Conservation (phyloP, 2,113 vertebrate species). For the Atractosteus spatula region DNA sequence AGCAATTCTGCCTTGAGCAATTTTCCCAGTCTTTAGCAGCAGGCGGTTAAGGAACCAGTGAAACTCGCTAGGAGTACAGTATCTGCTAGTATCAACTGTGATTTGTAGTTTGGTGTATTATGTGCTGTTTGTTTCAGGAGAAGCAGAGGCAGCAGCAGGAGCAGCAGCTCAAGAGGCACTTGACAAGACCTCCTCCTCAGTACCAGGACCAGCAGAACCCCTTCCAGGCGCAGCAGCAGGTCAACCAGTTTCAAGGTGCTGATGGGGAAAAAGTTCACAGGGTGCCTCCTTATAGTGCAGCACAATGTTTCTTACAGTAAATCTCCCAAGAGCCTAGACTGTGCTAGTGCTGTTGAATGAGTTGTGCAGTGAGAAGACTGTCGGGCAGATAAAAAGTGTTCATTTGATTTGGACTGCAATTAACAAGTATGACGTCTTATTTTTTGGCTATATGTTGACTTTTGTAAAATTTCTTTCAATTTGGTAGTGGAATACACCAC, state of each 20-base stretch:
- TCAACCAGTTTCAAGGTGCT: slow-evolving; percentile 83
- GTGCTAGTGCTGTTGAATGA: too few relatives aligned
- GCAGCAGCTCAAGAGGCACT: slow-evolving; percentile 88
- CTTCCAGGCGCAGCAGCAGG: slow-evolving; percentile 73
- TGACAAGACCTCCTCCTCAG: slow-evolving; percentile 90
- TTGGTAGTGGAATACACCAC: too few relatives aligned
- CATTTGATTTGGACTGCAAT: too few relatives aligned
- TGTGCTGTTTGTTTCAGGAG: slow-evolving; percentile 62
- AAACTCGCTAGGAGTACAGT: background rate
- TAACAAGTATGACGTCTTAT: too few relatives aligned
- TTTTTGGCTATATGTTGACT: too few relatives aligned
- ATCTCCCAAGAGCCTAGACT: too few relatives aligned
- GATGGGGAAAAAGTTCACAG: too few relatives aligned
- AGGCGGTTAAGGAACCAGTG: background rate
- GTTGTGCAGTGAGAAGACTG: too few relatives aligned
- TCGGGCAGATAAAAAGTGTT: too few relatives aligned
- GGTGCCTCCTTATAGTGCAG: too few relatives aligned
- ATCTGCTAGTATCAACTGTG: background rate
- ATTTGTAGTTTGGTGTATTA: slow-evolving; percentile 6
- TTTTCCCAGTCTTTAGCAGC: background rate
- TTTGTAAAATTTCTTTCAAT: too few relatives aligned
- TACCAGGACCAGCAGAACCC: slow-evolving; percentile 86
- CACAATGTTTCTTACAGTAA: too few relatives aligned
- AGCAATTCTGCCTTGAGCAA: background rate
- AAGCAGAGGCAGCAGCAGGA: slow-evolving; percentile 87